Conservation (phyloP, 2,888 invertebrate species). For the Adelphocoris suturalis region DNA sequence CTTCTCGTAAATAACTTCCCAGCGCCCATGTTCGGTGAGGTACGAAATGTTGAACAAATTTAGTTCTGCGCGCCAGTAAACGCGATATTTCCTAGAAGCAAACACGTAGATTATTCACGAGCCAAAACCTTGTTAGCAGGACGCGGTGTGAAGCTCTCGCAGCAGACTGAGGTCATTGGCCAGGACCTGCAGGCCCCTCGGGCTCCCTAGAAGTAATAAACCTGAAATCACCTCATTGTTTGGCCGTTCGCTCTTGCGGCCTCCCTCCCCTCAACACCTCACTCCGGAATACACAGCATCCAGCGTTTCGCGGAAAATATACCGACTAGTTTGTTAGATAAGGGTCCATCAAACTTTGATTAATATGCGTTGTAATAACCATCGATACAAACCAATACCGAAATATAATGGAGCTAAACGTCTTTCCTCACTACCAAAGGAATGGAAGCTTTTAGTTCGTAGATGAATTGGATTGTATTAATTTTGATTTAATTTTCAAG, state of each 20-base stretch:
- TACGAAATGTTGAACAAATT: neutral
- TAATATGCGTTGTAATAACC: too few species aligned
- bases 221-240: slow-evolving; percentile 52
- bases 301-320: too few species aligned
- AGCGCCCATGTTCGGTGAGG: too few species aligned
- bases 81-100: neutral
- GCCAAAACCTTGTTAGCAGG: slow-evolving; percentile 1
- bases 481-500: too few species aligned
- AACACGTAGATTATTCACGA: slow-evolving; percentile 9
- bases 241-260: slow-evolving; percentile 33
- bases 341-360: too few species aligned
- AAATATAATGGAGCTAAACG: too few species aligned
- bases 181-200: slow-evolving; percentile 30
- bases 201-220: slow-evolving; percentile 51
- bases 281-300: neutral
- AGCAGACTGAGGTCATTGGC: slow-evolving; percentile 42
- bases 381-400: too few species aligned
- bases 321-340: too few species aligned
- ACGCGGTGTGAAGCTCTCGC: slow-evolving; percentile 15
- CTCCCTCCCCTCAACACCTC: neutral
- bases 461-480: too few species aligned
- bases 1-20: too few species aligned
- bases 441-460: too few species aligned
- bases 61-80: neutral
- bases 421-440: too few species aligned